A percentile compares a stretch with the other conserved stretches of the same genome.
Conservation (phyloP, 2,113 vertebrate species). For the human (Homo sapiens) region DNA sequence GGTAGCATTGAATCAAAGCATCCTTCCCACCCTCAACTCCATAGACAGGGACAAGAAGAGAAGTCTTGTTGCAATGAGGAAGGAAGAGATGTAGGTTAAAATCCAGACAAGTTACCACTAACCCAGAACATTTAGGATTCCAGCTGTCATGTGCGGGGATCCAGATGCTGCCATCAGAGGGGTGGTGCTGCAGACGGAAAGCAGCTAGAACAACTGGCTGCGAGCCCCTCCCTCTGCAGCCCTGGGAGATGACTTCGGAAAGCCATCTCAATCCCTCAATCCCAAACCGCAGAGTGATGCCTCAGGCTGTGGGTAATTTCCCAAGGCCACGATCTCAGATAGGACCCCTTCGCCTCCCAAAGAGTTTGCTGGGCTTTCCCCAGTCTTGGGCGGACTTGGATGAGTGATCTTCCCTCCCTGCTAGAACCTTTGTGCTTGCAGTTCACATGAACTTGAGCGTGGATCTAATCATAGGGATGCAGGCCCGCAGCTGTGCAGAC, state of each 20-base stretch:
- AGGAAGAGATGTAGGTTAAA: not conserved
- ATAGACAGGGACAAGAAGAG: not conserved
- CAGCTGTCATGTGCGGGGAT: fast-evolving
- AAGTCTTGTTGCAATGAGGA: not conserved
- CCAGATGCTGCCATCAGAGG: not conserved
- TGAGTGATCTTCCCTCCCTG: not conserved
- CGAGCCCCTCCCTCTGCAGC: not conserved
- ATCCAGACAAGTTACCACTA: not conserved
- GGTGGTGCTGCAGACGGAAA: fast-evolving
- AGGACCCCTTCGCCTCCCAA: not conserved
- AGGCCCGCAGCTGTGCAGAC: no score
- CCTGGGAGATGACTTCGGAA: not conserved
- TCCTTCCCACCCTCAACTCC: not conserved
- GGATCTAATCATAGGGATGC: fast-evolving
- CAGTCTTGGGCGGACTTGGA: not conserved
- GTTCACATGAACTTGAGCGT: not conserved
- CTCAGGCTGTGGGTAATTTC: fast-evolving
- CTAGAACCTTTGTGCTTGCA: fast-evolving
- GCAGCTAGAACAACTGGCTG: fast-evolving
- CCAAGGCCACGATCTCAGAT: not conserved
- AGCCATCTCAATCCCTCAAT: fast-evolving
- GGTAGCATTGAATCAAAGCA: not conserved
- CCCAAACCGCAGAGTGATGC: not conserved
- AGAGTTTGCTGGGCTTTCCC: not conserved
- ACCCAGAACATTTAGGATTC: not conserved